phyloP scores from a whole-genome alignment of 2,797 vertebrate genomes.

The Dermochelys coriacea region DNA sequence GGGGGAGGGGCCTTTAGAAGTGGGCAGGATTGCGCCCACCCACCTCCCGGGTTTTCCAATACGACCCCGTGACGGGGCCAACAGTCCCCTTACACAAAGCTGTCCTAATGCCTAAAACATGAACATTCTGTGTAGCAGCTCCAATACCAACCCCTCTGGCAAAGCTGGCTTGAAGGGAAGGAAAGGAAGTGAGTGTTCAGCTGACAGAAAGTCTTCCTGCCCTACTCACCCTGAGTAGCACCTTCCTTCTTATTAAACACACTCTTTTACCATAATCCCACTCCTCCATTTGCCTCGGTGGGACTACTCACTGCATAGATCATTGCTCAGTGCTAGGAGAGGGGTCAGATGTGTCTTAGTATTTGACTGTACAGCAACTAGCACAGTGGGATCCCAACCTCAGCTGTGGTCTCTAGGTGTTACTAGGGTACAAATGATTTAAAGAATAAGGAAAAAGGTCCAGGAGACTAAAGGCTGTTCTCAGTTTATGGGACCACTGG shows the following conservation, averaged over 20 bases:
- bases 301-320: neutral
- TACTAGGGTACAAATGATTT: neutral
- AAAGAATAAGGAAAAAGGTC: neutral
- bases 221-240: no score
- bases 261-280: neutral
- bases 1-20: no score
- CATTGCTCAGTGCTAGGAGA: neutral
- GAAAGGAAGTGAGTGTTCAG: fast-evolving
- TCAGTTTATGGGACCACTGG: neutral
- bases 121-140: neutral
- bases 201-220: fast-evolving
- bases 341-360: neutral
- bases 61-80: fast-evolving
- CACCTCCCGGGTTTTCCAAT: no score
- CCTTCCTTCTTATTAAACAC: neutral
- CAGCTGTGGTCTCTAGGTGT: neutral
- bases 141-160: fast-evolving
- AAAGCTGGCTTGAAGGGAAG: fast-evolving
- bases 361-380: neutral
- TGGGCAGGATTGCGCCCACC: no score
- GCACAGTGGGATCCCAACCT: neutral
- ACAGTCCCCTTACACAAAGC: neutral
- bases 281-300: neutral
- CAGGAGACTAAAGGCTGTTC: fast-evolving
- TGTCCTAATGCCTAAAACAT: neutral